Conservation (phyloP, 2,888 invertebrate genomes). For the Gastrophysa polygoni region DNA sequence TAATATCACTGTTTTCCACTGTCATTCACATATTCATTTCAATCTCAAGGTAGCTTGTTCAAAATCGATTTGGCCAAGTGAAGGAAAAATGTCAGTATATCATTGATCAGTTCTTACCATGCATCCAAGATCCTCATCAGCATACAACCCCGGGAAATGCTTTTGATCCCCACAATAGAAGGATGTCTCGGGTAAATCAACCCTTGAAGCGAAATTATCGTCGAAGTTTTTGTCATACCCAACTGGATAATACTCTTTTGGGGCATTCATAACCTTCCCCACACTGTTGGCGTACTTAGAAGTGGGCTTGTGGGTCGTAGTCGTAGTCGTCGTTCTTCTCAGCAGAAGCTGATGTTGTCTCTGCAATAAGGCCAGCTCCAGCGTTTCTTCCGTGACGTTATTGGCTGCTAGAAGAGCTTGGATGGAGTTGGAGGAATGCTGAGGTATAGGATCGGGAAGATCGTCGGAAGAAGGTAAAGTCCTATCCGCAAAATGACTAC, state of each 20-base stretch:
- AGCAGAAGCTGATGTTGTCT: conserved; percentile 69
- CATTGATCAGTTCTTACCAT: conserved; percentile 68
- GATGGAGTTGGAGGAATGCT: conserved; percentile 45
- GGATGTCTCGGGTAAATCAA: conserved; percentile 81
- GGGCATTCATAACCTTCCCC: conserved; percentile 85
- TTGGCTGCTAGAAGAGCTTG: conserved; percentile 64
- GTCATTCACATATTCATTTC: too few relatives aligned
- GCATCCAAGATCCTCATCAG: conserved; percentile 86
- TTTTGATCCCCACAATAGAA: conserved; percentile 89
- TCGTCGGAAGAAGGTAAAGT: conserved; percentile 47
- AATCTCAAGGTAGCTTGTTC: too few relatives aligned
- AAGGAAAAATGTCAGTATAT: neutral
- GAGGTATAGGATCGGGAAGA: conserved; percentile 37
- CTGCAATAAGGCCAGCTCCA: conserved; percentile 75
- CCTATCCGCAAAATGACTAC: conserved; percentile 49
- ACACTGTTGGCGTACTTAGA: conserved; percentile 51
- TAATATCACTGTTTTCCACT: too few relatives aligned
- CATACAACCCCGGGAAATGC: conserved; percentile 88
- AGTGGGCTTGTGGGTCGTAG: conserved; percentile 56
- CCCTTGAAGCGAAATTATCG: conserved; percentile 83
- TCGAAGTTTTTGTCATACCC: conserved; percentile 90
- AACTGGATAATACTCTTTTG: conserved; percentile 85
- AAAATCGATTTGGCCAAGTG: neutral
- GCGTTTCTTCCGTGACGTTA: conserved; percentile 78
- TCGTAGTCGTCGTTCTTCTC: conserved; percentile 56